A percentile compares a stretch with the other conserved stretches of the same genome.
Evolutionary conservation across 1,140 invertebrate species (phyloP).

Genomic region (Panagrolaimus sp.): DNA sequence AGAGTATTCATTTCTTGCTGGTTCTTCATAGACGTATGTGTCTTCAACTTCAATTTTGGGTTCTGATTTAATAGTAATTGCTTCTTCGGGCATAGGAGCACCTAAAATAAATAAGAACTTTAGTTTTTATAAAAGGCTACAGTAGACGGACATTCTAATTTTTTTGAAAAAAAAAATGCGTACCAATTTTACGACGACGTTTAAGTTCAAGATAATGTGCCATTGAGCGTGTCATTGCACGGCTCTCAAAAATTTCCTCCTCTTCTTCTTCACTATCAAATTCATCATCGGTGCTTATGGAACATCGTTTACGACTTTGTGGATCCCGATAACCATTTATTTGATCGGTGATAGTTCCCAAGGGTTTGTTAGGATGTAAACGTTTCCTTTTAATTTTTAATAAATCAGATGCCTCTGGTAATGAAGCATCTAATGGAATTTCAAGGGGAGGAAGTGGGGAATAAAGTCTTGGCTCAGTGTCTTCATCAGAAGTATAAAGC

Average conservation of each 20-base stretch:
- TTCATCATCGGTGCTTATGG: too few species aligned
- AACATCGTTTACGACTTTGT: too few species aligned
- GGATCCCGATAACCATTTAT: too few species aligned
- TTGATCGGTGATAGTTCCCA: too few species aligned
- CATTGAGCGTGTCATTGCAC: neutral
- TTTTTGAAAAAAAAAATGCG: neutral
- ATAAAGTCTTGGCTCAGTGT: neutral
- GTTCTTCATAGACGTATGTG: neutral
- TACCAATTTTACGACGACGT: constrained; percentile 8
- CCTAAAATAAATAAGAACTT: constrained; percentile 2
- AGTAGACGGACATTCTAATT: neutral
- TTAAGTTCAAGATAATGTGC: constrained; percentile 10
- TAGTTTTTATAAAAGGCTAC: neutral
- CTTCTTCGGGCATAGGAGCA: neutral
- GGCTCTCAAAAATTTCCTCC: neutral
- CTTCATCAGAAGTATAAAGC: neutral
- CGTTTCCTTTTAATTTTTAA: too few species aligned
- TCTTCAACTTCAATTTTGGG: neutral
- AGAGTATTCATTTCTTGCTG: neutral
- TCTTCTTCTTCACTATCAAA: neutral
- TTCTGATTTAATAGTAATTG: neutral
- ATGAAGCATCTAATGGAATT: too few species aligned
- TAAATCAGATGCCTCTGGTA: too few species aligned
- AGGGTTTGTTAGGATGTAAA: too few species aligned
- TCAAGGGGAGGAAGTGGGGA: too few species aligned